These are phyloP conservation scores for Suricata suricatta DNA, from an alignment of 2,113 vertebrate genomes.

Conservation along the genomic window DNA sequence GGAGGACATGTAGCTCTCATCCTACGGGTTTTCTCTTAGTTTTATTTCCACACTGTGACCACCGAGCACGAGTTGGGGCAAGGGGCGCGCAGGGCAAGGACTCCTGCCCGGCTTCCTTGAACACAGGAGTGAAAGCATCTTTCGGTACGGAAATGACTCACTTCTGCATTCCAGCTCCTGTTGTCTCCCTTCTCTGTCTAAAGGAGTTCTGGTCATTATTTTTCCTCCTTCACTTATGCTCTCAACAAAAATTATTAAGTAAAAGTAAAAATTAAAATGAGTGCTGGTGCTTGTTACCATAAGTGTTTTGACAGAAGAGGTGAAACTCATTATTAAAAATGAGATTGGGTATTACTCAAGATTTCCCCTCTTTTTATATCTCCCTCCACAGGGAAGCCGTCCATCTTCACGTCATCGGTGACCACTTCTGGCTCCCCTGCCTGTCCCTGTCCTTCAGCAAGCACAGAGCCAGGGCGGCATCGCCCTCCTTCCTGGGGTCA, in stretches of 20 bases:
- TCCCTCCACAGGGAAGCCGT: not conserved
- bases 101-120: not conserved
- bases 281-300: not conserved
- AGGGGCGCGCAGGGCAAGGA: not conserved
- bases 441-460: not conserved
- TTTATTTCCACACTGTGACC: not conserved
- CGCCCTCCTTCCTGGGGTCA: too few species aligned
- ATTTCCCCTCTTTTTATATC: not conserved
- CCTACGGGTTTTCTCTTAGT: not conserved
- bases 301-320: slow-evolving; percentile 35
- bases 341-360: slow-evolving; percentile 44
- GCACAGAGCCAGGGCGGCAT: fast-evolving
- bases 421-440: not conserved
- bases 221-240: not conserved
- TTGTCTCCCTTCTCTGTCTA: not conserved
- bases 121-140: not conserved
- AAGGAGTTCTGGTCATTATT: not conserved
- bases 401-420: not conserved
- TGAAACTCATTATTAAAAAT: slow-evolving; percentile 35
- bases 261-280: slow-evolving; percentile 42
- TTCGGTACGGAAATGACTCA: not conserved
- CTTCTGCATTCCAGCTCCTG: not conserved
- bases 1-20: not conserved
- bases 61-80: not conserved
- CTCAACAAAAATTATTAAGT: slow-evolving; percentile 9